Evolutionary conservation across 2,797 vertebrate genomes (phyloP).

Genomic region (Cuniculus paca): DNA sequence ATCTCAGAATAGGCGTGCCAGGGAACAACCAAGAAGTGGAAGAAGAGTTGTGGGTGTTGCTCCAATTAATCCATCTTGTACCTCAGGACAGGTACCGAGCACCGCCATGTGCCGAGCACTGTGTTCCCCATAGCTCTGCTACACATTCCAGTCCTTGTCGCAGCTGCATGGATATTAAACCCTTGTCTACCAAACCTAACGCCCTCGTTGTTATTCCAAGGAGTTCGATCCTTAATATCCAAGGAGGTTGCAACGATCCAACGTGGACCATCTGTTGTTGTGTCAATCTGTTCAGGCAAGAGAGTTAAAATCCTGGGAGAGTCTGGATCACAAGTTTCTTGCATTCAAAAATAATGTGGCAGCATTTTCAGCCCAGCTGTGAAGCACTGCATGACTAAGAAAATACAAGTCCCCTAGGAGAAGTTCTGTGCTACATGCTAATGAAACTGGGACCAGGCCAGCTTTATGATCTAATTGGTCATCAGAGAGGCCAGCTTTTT

Average conservation of each 20-base stretch:
- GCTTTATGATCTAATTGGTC: slow-evolving; percentile 60
- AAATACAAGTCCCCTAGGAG: slow-evolving; percentile 61
- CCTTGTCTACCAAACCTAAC: background rate
- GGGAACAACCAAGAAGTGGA: background rate
- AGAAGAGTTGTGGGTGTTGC: background rate
- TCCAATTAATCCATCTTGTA: background rate
- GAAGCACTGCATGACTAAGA: slow-evolving; percentile 34
- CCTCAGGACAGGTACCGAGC: background rate
- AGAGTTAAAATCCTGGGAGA: slow-evolving; percentile 70
- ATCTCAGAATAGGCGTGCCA: background rate
- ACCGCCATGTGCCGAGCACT: background rate
- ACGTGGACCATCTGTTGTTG: slow-evolving; percentile 49
- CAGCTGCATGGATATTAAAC: background rate
- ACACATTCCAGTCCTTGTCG: background rate
- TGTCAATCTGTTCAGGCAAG: slow-evolving; percentile 64
- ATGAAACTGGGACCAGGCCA: slow-evolving; percentile 39
- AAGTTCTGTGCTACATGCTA: slow-evolving; percentile 14
- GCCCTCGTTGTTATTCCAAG: slow-evolving; percentile 11
- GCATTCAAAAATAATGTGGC: slow-evolving; percentile 71
- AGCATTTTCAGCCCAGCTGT: slow-evolving; percentile 72
- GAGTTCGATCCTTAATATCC: slow-evolving; percentile 60
- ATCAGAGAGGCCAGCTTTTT: slow-evolving; percentile 38
- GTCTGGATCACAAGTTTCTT: slow-evolving; percentile 59
- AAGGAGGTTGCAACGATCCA: slow-evolving; percentile 30
- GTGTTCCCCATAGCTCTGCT: background rate